phyloP scores from a whole-genome alignment of 2,797 vertebrate genomes.

The Trachops cirrhosus region DNA sequence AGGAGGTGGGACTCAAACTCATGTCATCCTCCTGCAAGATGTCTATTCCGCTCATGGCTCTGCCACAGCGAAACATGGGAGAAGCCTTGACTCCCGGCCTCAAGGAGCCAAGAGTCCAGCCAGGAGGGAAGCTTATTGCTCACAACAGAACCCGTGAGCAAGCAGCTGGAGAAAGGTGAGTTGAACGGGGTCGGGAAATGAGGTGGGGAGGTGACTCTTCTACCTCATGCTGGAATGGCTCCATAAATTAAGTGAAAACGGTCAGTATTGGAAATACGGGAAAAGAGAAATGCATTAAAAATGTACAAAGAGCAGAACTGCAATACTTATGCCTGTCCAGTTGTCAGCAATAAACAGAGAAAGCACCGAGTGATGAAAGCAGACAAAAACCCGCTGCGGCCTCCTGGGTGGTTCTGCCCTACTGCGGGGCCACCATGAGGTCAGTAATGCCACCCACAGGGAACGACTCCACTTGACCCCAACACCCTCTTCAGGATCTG shows the following conservation, averaged over 20 bases:
- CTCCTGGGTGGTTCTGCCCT: background rate
- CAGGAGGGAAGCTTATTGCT: background rate
- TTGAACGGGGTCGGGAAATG: background rate
- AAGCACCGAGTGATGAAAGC: background rate
- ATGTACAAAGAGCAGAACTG: background rate
- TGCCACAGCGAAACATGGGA: background rate
- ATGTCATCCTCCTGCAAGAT: rapidly evolving
- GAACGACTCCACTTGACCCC: background rate
- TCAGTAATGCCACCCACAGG: background rate
- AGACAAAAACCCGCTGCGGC: background rate
- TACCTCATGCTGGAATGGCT: background rate
- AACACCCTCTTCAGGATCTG: background rate
- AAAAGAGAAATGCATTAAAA: background rate
- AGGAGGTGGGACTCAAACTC: background rate
- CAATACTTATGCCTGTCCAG: background rate
- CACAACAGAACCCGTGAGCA: background rate
- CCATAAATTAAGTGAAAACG: background rate
- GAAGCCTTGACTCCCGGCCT: background rate
- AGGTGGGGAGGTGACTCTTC: background rate
- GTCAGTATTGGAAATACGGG: background rate
- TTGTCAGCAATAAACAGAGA: background rate
- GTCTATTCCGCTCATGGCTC: background rate
- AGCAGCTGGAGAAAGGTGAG: background rate
- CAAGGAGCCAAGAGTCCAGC: background rate
- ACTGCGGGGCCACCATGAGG: rapidly evolving